A percentile compares a stretch with the other conserved stretches of the same genome.
Evolutionary conservation across 2,888 invertebrate genomes (phyloP).

Genomic region (Drosophila robusta): DNA sequence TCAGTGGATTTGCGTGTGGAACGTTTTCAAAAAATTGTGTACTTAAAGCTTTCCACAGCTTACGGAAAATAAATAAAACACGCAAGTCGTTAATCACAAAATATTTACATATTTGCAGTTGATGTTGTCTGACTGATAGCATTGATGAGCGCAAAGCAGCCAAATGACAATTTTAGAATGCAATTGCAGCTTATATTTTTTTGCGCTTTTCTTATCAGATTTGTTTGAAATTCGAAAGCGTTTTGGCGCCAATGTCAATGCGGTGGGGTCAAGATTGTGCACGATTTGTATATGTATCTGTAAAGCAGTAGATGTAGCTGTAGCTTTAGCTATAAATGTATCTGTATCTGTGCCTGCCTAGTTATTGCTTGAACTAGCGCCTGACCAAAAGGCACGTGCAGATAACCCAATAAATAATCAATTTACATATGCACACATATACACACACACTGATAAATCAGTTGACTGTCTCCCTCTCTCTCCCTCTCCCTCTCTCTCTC

Average conservation of each 20-base stretch:
- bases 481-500: constrained; percentile 2
- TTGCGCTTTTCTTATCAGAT: constrained; percentile 60
- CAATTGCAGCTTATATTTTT: constrained; percentile 43
- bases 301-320: constrained; percentile 3
- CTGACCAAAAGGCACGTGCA: constrained; percentile 58
- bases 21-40: constrained; percentile 27
- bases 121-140: constrained; percentile 34
- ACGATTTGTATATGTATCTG: constrained; percentile 10
- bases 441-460: constrained; percentile 28
- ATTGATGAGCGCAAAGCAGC: constrained; percentile 18
- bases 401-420: constrained; percentile 61
- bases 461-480: constrained; percentile 11
- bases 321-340: constrained; percentile 9
- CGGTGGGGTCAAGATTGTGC: constrained; percentile 33
- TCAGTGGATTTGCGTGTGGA: constrained; percentile 58
- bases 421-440: constrained; percentile 30
- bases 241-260: constrained; percentile 68
- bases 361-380: constrained; percentile 25
- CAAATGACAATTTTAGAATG: constrained; percentile 36
- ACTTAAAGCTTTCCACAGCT: constrained; percentile 56
- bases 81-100: constrained; percentile 64
- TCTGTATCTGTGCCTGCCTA: constrained; percentile 8
- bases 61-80: constrained; percentile 6
- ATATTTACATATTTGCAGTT: constrained; percentile 60
- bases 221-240: constrained; percentile 38